Conservation (phyloP, 2,888 invertebrate genomes). For the Heliconius aoede region DNA sequence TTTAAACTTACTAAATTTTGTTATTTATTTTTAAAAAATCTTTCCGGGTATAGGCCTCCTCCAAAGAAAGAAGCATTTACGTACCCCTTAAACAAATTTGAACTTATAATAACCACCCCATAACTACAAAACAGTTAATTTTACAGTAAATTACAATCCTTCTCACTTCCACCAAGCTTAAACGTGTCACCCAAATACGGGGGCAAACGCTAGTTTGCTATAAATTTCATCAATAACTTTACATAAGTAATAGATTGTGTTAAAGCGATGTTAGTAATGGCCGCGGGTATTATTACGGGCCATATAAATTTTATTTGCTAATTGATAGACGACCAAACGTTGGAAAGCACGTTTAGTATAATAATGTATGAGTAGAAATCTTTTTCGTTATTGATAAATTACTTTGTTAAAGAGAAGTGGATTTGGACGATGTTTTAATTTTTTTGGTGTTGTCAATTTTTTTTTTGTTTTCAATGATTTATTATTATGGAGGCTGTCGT, state of each 20-base stretch:
- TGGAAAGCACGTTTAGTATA: constrained; percentile 48
- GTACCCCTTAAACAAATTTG: no score
- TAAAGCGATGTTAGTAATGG: constrained; percentile 45
- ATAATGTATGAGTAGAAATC: constrained; percentile 52
- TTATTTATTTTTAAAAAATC: no score
- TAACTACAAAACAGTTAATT: no score
- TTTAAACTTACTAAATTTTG: no score
- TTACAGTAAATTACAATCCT: no score
- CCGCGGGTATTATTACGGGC: constrained; percentile 49
- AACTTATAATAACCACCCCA: no score
- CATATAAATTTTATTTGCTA: constrained; percentile 50
- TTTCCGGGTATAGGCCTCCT: no score
- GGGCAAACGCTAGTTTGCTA: not conserved
- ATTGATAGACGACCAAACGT: constrained; percentile 46
- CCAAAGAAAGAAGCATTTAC: no score
- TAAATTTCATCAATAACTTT: constrained; percentile 34
- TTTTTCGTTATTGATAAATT: constrained; percentile 52
- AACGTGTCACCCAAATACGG: not conserved
- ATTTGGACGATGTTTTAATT: not conserved
- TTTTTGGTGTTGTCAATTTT: no score
- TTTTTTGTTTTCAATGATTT: constrained; percentile 10
- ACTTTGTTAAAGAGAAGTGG: constrained; percentile 47
- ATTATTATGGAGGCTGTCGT: no score
- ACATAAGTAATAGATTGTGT: constrained; percentile 50
- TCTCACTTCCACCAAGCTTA: no score